Base-by-base conservation (phyloP, 2,888 invertebrate genomes). In the Agriotes lineatus region DNA sequence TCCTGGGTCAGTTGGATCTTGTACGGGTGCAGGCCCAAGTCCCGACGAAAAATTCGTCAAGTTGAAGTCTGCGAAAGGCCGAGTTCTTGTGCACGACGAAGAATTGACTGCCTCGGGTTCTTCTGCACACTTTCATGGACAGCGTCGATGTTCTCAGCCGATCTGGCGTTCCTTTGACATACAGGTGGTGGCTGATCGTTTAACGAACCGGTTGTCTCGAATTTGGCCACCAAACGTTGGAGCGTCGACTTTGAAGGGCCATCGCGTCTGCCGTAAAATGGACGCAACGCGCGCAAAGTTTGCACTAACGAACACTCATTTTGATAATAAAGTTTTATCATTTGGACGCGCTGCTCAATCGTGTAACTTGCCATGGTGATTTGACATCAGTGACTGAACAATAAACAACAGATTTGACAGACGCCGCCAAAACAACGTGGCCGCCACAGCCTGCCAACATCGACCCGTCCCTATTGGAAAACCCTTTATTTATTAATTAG, bases 41-140 rank as follows among this genome's bases (percentile, higher is more conserved):
- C n/a, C n/a, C n/a, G n/a, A n/a, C n/a, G n/a, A 69, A 58, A 75
- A 74, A 70, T 75, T 72, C 68, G 71, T 71, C 71, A 76, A 76
- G 69, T 76, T 74, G 74, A 74, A 67, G 75, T 74, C 70, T 73
- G 71, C 67, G 73, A 78, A 74, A 77, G 74, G 70, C 74, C 70
- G 62, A 77, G 69, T 74, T 74, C 62, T 72, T 74, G 71, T 74
- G 72, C 70, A 69, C 74, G 75, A 61, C 77, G 77, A 69, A 76
- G 68, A 79, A 80, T 79, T 61, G 76, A 78, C 77, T 78, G 73
- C 74, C 73, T 77, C 71, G 75, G 75, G 67, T 76, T 78, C 64
- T 78, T 66, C 74, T 67, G 73, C 69, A 77, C 73, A 78, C 77
- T 78, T 57, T 77, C 75, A 74, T 72, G 69, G 35, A 79, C 75